Evolutionary conservation across 2,113 vertebrate species (phyloP).

Genomic region (Crypturellus undulatus): DNA sequence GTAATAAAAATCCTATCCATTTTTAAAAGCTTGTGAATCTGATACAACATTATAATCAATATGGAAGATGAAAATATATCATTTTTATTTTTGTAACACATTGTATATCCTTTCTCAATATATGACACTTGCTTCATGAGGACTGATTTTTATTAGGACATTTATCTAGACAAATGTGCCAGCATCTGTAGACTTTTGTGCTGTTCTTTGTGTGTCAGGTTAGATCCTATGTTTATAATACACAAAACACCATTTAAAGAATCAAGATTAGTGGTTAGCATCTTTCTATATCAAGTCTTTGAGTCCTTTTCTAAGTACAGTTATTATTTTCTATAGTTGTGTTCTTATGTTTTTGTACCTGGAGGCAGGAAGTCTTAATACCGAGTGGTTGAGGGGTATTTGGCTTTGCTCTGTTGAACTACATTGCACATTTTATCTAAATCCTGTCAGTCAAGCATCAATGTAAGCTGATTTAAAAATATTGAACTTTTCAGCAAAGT

Average conservation of each 20-base stretch:
- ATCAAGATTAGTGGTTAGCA: background rate
- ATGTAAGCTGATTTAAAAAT: background rate
- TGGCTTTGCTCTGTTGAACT: background rate
- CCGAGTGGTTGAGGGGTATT: background rate
- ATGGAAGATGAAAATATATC: background rate
- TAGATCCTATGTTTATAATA: background rate
- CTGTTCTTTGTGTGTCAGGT: background rate
- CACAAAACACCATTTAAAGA: background rate
- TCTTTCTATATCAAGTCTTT: background rate
- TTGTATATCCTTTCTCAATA: background rate
- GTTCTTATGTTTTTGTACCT: background rate
- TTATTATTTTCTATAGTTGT: background rate
- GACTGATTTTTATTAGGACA: background rate
- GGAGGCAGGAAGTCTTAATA: background rate
- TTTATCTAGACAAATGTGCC: background rate
- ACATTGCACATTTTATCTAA: background rate
- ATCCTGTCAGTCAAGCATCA: background rate
- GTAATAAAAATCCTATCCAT: background rate
- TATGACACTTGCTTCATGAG: background rate
- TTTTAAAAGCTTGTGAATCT: background rate
- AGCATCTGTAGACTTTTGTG: background rate
- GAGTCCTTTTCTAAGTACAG: background rate
- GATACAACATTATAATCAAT: background rate
- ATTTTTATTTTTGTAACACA: background rate
- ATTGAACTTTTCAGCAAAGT: background rate